Conservation (phyloP, 2,888 invertebrate genomes). For the Coremacera marginata region DNA sequence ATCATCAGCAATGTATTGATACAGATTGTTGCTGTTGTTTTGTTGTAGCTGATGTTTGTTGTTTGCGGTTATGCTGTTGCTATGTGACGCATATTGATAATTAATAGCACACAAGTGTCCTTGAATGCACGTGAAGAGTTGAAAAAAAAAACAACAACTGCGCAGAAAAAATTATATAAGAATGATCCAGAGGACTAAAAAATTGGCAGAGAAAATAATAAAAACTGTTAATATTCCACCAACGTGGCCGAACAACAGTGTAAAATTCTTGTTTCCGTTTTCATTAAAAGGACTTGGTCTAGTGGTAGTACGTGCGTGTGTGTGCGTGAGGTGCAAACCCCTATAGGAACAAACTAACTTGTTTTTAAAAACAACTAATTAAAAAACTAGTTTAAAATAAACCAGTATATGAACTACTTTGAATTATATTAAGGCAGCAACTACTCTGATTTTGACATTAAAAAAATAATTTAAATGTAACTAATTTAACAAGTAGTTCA, state of each 20-base stretch:
- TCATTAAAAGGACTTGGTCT: background rate
- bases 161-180: background rate
- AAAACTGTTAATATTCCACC: background rate
- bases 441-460: too few species aligned
- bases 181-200: background rate
- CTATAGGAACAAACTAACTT: too few species aligned
- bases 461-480: too few species aligned
- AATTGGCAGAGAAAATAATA: background rate
- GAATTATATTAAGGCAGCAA: too few species aligned
- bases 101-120: conserved; percentile 12
- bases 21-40: background rate
- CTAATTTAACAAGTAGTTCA: too few species aligned
- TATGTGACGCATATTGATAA: conserved; percentile 25
- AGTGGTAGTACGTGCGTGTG: background rate
- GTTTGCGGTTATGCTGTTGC: conserved; percentile 1
- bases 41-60: background rate
- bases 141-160: background rate
- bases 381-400: too few species aligned
- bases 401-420: too few species aligned
- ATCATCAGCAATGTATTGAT: background rate
- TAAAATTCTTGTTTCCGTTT: conserved; percentile 5
- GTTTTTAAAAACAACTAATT: too few species aligned
- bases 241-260: background rate
- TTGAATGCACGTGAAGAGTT: background rate
- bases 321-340: background rate